Evolutionary conservation across 2,113 vertebrate genomes (phyloP), one percentile per base, ranked within the genome.

Genomic region (Coptodon bakossiorum): DNA sequence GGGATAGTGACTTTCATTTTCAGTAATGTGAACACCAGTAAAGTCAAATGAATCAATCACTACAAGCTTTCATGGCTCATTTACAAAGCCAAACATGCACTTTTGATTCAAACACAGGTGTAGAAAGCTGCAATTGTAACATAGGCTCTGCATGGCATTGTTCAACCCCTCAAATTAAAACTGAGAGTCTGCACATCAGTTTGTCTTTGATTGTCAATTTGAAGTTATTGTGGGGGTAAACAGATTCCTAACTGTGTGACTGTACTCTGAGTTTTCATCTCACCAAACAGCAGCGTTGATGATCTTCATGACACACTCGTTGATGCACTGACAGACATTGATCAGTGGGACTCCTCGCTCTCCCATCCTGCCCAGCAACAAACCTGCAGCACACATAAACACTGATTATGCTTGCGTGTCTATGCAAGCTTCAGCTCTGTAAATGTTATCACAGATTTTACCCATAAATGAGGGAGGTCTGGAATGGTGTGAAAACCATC

Each of bases 281-380:
- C 86, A 98, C 98, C 97, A 98, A 6, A 98, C 97, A 0, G 97
- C 97, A 29, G 98, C 97, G 0, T 98, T 97, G 89, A 98, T 97
- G 48, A 98, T 97, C 90, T 97, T 97, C 98, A 98, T 98, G 2
- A 98, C 97, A 0, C 97, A 98, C 90, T 98, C 97, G 0, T 98
- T 98, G 89, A 98, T 96, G 4, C 97, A 97, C 95, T 98, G 97
- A 94, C 97, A 98, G 4, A 98, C 97, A 2, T 96, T 98, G 5
- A 98, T 94, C 86, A 98, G 92, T 0, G 98, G 97, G 0, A 94
- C 81, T 66, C 97, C 98, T 31, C 97, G 95, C 63, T 98, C 97
- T 0, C 97, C 98, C 97, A 98, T 98, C 84, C 96, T 97, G 3
- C 98, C 98, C 89, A 98, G 91, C 66, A 98, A 94, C 29, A 98